Conservation (phyloP, 2,113 vertebrate species). For the Scomber colias region DNA sequence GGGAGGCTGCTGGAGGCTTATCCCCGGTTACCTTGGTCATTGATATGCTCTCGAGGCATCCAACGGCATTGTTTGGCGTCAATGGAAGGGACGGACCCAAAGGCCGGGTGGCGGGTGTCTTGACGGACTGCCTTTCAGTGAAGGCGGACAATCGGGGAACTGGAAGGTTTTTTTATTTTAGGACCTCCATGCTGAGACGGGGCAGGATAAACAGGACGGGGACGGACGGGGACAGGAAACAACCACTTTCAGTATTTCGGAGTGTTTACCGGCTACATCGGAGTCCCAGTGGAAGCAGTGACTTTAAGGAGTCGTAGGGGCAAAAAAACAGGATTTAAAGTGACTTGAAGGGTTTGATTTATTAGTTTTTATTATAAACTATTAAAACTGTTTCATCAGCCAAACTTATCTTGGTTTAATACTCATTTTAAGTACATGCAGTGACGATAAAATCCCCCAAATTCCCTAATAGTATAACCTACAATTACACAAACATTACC, state of each 20-base stretch:
- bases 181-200: conserved; percentile 15
- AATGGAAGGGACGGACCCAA: conserved; percentile 41
- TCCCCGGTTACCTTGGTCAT: conserved; percentile 67
- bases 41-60: conserved; percentile 70
- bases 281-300: no score
- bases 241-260: background rate
- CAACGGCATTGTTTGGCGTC: conserved; percentile 56
- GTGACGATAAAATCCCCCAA: no score
- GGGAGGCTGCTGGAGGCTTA: conserved; percentile 59
- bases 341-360: no score
- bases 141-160: background rate
- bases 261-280: no score
- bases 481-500: no score
- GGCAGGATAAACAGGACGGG: conserved; percentile 4
- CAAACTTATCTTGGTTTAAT: no score
- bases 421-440: no score
- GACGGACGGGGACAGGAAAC: background rate
- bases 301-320: no score
- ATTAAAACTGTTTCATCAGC: no score
- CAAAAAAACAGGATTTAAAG: no score
- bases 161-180: background rate
- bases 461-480: no score
- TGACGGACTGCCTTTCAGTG: conserved; percentile 33
- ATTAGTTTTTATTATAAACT: no score
- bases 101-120: conserved; percentile 47